These are phyloP conservation scores for Grammomys surdaster DNA, from an alignment of 2,113 vertebrate species.

Conservation along the genomic window DNA sequence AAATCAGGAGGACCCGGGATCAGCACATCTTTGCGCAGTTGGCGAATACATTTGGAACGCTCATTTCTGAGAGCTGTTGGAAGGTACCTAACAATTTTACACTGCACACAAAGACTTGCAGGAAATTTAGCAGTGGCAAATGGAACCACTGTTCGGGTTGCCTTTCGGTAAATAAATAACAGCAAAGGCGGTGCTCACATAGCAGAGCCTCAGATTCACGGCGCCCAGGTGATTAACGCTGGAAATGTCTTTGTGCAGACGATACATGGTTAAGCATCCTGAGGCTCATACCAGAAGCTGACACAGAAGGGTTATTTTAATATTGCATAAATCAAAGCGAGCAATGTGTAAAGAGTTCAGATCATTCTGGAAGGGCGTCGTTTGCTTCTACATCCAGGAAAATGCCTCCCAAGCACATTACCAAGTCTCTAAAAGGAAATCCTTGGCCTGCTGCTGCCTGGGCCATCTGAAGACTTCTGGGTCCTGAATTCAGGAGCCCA, in stretches of 20 bases:
- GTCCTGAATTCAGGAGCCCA: not conserved
- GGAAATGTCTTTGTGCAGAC: slow-evolving; percentile 80
- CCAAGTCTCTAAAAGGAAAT: slow-evolving; percentile 71
- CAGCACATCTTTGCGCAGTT: slow-evolving; percentile 84
- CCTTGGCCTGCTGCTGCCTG: not conserved
- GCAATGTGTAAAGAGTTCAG: slow-evolving; percentile 76
- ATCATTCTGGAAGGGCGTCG: slow-evolving; percentile 77
- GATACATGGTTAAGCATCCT: slow-evolving; percentile 73
- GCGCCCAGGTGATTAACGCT: slow-evolving; percentile 48
- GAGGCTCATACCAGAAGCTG: slow-evolving; percentile 77
- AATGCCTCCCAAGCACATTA: slow-evolving; percentile 76
- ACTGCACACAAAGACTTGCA: slow-evolving; percentile 81
- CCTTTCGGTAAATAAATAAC: slow-evolving; percentile 85
- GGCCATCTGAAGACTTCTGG: slow-evolving; percentile 2
- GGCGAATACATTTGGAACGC: slow-evolving; percentile 87
- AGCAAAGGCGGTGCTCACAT: slow-evolving; percentile 75
- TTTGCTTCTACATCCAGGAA: slow-evolving; percentile 79
- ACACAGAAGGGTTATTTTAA: slow-evolving; percentile 81
- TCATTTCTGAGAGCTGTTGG: slow-evolving; percentile 87
- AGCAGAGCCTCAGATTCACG: slow-evolving; percentile 39
- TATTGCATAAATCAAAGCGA: slow-evolving; percentile 82
- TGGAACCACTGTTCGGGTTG: slow-evolving; percentile 85
- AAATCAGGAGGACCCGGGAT: slow-evolving; percentile 81
- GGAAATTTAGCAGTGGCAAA: slow-evolving; percentile 87
- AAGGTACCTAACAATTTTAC: slow-evolving; percentile 87